Percentiles rank a stretch among this genome's conserved stretches.
phyloP scores from a whole-genome alignment of 2,888 invertebrate genomes.

The Hartigia nigra region DNA sequence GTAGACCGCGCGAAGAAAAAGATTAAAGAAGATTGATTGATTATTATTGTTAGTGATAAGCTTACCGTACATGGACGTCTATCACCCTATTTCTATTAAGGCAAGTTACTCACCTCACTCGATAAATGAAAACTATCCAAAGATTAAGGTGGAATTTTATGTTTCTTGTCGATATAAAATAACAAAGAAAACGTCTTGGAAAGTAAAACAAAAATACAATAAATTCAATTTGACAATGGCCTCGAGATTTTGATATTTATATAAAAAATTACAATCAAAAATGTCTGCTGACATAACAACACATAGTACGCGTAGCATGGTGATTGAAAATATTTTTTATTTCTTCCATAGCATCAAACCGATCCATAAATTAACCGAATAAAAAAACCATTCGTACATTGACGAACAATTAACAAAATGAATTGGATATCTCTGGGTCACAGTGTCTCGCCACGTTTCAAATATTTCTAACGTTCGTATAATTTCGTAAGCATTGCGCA shows the following conservation, averaged over 20 bases:
- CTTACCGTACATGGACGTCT: background rate
- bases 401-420: background rate
- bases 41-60: background rate
- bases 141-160: too few species aligned
- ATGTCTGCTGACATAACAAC: background rate
- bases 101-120: background rate
- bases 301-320: background rate
- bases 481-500: constrained; percentile 28
- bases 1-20: background rate
- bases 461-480: background rate
- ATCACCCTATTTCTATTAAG: background rate
- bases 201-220: background rate
- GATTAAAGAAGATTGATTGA: background rate
- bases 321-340: background rate
- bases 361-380: background rate
- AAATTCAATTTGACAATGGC: background rate
- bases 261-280: background rate
- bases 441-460: background rate
- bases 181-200: background rate
- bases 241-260: background rate
- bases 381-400: background rate
- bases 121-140: background rate
- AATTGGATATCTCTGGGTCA: background rate
- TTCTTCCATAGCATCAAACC: background rate
- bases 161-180: too few species aligned